A percentile compares a stretch with the other conserved stretches of the same genome.
phyloP scores from a whole-genome alignment of 1,140 invertebrate species.

The Reticulitermes speratus region DNA sequence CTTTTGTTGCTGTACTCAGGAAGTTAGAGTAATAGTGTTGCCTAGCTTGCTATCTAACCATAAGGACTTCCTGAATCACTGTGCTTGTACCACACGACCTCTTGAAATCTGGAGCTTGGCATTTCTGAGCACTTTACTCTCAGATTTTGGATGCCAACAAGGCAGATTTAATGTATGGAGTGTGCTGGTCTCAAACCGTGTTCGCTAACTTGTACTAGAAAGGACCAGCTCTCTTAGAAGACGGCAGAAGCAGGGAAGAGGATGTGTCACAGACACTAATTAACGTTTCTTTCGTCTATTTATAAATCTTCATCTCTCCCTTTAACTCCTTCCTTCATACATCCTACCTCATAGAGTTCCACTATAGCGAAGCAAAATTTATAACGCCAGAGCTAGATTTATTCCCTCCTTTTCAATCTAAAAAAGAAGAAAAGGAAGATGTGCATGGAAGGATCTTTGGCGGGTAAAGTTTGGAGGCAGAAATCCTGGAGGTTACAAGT shows the following conservation, averaged over 20 bases:
- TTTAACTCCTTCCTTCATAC: neutral
- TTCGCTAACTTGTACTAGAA: neutral
- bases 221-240: neutral
- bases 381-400: neutral
- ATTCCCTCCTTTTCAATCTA: neutral
- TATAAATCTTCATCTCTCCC: neutral
- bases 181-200: neutral
- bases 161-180: neutral
- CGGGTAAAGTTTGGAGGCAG: neutral
- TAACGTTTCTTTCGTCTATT: neutral
- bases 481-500: neutral
- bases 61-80: neutral
- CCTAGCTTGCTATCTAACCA: neutral
- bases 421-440: neutral
- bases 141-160: neutral
- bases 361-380: neutral
- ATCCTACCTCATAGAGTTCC: neutral
- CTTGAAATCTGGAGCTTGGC: neutral
- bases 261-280: conserved; percentile 1
- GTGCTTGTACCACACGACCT: neutral
- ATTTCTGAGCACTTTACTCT: neutral
- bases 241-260: neutral
- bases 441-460: neutral
- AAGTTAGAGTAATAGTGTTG: neutral
- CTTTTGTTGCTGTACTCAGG: too few species aligned